Base-by-base conservation (phyloP, 2,797 vertebrate genomes). In the Coendou prehensilis region DNA sequence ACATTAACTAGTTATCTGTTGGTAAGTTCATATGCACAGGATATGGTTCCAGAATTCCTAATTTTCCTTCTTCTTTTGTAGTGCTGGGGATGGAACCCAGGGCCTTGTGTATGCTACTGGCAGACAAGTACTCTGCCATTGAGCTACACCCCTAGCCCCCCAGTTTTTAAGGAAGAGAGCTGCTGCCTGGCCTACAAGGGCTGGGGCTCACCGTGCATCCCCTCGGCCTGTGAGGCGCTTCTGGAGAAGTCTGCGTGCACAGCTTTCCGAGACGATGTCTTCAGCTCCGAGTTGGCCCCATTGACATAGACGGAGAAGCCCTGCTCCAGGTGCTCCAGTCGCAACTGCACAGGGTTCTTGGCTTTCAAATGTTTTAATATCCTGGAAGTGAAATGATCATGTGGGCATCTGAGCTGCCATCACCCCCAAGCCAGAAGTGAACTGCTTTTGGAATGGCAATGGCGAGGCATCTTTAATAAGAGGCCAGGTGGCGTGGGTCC, bases 301-400 rank as follows among this genome's bases (percentile, higher is more conserved):
- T 99, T 99, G 93, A 99, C 98, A 33, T 99, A 99, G 89, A 99
- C 98, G 26, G 99, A 99, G 98, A 99, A 99, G 26, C 99, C 99
- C 96, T 99, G 99, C 89, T 99, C 99, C 83, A 99, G 92, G 81
- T 98, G 98, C 97, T 99, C 99, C 98, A 99, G 97, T 90, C 99
- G 99, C 71, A 99, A 97, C 91, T 99, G 99, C 95, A 97, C 61
- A 0, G 99, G 98, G 96, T 99, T 98, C 98, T 99, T 99, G 95
- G 96, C 97, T 97, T 98, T 99, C 86, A 99, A 98, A 83, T 98
- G 98, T 73, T 98, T 99, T 96, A 99, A 97, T 71, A 99, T 98
- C 98, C 99, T 99, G 96, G 33, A 95, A 97, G 18, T 97, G 81
- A 97, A 96, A 94, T 9, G 2, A 59, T 2, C 10, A 67, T 7